These are phyloP conservation scores for Drosophila rhopaloa DNA, from an alignment of 1,140 invertebrate genomes.

Conservation along the genomic window DNA sequence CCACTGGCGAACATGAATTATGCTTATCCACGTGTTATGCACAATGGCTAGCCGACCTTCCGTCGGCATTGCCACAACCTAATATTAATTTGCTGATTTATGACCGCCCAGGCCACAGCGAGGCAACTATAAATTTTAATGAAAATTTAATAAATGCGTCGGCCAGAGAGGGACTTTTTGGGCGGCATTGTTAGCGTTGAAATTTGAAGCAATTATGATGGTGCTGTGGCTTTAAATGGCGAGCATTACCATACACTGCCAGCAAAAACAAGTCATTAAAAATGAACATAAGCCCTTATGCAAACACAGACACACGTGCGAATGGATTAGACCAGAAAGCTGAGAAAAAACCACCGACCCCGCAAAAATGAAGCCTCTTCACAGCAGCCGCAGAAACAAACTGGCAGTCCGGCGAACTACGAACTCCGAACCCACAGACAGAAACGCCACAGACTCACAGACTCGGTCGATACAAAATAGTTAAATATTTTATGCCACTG, in stretches of 20 bases:
- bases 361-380: constrained; percentile 55
- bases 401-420: constrained; percentile 15
- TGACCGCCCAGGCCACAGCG: constrained; percentile 50
- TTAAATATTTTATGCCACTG: constrained; percentile 77
- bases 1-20: constrained; percentile 52
- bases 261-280: constrained; percentile 45
- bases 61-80: constrained; percentile 39
- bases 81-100: constrained; percentile 81
- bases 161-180: constrained; percentile 28
- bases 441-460: constrained; percentile 1
- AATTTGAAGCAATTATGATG: constrained; percentile 30
- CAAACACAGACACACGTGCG: constrained; percentile 2
- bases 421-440: constrained; percentile 3
- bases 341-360: constrained; percentile 34
- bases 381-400: constrained; percentile 55
- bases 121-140: constrained; percentile 72
- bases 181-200: constrained; percentile 17
- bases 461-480: constrained; percentile 60
- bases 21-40: constrained; percentile 57
- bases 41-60: constrained; percentile 46
- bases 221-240: constrained; percentile 30
- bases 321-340: constrained; percentile 34
- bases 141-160: constrained; percentile 76
- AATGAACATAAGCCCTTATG: constrained; percentile 30
- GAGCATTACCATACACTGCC: constrained; percentile 18